Evolutionary conservation across 2,888 invertebrate genomes (phyloP).

Genomic region (Nebria brevicollis): DNA sequence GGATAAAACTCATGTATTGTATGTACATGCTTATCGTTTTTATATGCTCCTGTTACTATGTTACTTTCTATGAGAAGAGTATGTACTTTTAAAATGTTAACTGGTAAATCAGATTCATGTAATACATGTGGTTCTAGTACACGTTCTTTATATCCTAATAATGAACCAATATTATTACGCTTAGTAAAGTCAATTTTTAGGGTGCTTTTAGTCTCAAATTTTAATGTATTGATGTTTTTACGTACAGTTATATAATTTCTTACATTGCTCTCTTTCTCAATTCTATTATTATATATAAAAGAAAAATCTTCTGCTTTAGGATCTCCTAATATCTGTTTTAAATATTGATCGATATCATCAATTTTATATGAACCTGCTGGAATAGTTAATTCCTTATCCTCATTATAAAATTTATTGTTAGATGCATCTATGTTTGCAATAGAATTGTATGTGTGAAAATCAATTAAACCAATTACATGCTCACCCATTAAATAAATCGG

Average conservation of each 20-base stretch:
- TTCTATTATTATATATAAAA: background rate
- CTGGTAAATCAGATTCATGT: conserved; percentile 52
- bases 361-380: conserved; percentile 55
- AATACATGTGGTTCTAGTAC: too few species aligned
- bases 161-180: conserved; percentile 47
- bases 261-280: too few species aligned
- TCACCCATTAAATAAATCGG: too few species aligned
- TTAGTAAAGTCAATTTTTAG: conserved; percentile 44
- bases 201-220: conserved; percentile 48
- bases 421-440: conserved; percentile 53
- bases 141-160: too few species aligned
- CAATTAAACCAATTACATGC: too few species aligned
- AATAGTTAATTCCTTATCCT: conserved; percentile 49
- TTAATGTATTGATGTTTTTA: conserved; percentile 52
- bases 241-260: conserved; percentile 18
- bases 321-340: conserved; percentile 24
- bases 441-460: too few species aligned
- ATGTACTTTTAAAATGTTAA: conserved; percentile 53
- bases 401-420: conserved; percentile 54
- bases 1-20: too few species aligned
- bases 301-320: background rate
- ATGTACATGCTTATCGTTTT: conserved; percentile 48
- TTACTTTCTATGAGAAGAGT: conserved; percentile 51
- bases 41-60: conserved; percentile 51
- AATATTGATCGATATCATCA: conserved; percentile 51